phyloP scores from a whole-genome alignment of 1,140 invertebrate species.

The Melipona quadrifasciata region DNA sequence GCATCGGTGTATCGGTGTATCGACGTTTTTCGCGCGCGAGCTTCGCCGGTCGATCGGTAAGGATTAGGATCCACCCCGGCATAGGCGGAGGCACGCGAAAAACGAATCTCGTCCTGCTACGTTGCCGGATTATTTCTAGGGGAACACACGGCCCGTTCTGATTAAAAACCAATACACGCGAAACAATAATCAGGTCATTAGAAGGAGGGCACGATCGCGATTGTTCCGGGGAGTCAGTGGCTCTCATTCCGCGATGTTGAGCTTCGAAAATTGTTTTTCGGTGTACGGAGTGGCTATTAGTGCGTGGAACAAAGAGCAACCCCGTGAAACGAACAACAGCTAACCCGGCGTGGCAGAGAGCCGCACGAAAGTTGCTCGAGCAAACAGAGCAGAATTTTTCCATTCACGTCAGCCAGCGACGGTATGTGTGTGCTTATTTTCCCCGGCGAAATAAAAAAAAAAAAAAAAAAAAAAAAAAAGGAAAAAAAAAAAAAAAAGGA shows the following conservation, averaged over 20 bases:
- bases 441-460: neutral
- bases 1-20: too few species aligned
- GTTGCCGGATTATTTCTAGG: neutral
- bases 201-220: neutral
- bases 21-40: neutral
- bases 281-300: neutral
- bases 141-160: neutral
- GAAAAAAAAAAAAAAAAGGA: neutral
- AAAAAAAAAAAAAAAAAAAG: too few species aligned
- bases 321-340: neutral
- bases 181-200: slow-evolving; percentile 11
- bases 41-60: neutral
- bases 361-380: neutral
- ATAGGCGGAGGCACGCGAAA: neutral
- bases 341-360: neutral
- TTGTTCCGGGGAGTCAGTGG: neutral
- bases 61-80: neutral
- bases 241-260: neutral
- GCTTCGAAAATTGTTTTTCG: neutral
- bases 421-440: neutral
- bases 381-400: neutral
- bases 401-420: neutral
- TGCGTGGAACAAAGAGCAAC: neutral
- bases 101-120: neutral
- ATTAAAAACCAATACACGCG: slow-evolving; percentile 22